Conservation (phyloP, 2,797 vertebrate genomes). For the Platalea minor region DNA sequence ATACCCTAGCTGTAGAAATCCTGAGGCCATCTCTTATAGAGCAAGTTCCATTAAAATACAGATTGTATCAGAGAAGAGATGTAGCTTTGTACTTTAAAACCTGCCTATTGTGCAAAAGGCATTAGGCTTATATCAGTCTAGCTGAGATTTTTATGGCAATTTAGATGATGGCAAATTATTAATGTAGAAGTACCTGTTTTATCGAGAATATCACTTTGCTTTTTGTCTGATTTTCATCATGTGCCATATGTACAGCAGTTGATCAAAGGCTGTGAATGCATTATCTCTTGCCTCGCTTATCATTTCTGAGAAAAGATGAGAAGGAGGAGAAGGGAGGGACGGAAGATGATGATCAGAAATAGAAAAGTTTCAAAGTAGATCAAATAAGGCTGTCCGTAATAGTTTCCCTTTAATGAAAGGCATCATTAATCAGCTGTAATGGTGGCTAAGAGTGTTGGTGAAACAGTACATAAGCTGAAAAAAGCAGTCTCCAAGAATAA, state of each 20-base stretch:
- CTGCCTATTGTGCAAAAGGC: background rate
- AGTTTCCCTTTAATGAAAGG: conserved; percentile 40
- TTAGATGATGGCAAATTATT: conserved; percentile 31
- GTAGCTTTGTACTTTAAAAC: conserved; percentile 46
- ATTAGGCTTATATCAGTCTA: conserved; percentile 27
- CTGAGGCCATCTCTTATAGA: background rate
- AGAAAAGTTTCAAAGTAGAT: conserved; percentile 42
- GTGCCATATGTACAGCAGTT: conserved; percentile 23
- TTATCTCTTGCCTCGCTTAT: conserved; percentile 36
- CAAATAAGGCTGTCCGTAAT: background rate
- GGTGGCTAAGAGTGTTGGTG: conserved; percentile 33
- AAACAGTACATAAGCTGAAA: conserved; percentile 50
- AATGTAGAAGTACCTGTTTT: conserved; percentile 43
- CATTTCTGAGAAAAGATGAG: conserved; percentile 41
- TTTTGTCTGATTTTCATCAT: conserved; percentile 50
- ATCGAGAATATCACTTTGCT: conserved; percentile 3
- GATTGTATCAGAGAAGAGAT: conserved; percentile 28
- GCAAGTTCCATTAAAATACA: background rate
- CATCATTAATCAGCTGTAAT: conserved; percentile 40
- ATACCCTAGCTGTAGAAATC: conserved; percentile 12
- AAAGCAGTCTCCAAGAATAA: conserved; percentile 45
- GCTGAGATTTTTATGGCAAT: conserved; percentile 34
- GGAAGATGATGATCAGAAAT: conserved; percentile 10
- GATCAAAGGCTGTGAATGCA: conserved; percentile 32
- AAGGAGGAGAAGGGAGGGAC: conserved; percentile 23